phyloP scores from a whole-genome alignment of 2,797 vertebrate species.

The Decapterus maruadsi region DNA sequence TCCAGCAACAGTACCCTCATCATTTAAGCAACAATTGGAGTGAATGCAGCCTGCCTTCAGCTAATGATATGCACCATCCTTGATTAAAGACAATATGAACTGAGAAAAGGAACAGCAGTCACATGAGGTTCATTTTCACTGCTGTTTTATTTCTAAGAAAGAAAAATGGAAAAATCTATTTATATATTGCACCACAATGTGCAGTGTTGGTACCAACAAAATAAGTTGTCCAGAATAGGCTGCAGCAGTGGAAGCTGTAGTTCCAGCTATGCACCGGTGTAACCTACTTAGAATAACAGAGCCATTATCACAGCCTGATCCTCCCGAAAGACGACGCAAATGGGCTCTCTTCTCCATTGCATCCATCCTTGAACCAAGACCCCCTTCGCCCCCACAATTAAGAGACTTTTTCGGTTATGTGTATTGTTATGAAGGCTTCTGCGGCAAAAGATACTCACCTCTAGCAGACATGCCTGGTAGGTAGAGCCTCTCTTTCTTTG shows the following conservation, averaged over 20 bases:
- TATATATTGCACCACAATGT: conserved; percentile 27
- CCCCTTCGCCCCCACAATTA: conserved; percentile 10
- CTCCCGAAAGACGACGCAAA: conserved; percentile 61
- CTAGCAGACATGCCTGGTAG: conserved; percentile 86
- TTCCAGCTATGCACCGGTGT: conserved; percentile 64
- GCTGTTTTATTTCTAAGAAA: too few relatives aligned
- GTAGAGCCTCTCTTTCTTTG: conserved; percentile 70
- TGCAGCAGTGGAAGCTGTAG: conserved; percentile 66
- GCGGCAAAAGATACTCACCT: conserved; percentile 83
- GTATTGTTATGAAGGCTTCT: conserved; percentile 74
- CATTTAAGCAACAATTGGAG: conserved; percentile 12
- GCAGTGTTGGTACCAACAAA: conserved; percentile 14
- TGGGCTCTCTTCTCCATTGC: conserved; percentile 36
- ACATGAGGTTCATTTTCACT: conserved; percentile 4
- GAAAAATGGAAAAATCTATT: conserved; percentile 20
- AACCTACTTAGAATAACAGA: conserved; percentile 68
- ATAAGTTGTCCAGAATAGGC: conserved; percentile 63
- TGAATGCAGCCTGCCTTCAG: conserved; percentile 41
- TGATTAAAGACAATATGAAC: conserved; percentile 12
- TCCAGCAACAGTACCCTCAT: conserved; percentile 10
- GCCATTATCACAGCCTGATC: conserved; percentile 59
- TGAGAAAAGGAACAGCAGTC: conserved; percentile 1
- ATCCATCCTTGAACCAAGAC: conserved; percentile 35
- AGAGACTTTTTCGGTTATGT: conserved; percentile 40
- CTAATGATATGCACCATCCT: conserved; percentile 24